Base-by-base conservation (phyloP, 2,888 invertebrate genomes). In the Cephus pulcher region DNA sequence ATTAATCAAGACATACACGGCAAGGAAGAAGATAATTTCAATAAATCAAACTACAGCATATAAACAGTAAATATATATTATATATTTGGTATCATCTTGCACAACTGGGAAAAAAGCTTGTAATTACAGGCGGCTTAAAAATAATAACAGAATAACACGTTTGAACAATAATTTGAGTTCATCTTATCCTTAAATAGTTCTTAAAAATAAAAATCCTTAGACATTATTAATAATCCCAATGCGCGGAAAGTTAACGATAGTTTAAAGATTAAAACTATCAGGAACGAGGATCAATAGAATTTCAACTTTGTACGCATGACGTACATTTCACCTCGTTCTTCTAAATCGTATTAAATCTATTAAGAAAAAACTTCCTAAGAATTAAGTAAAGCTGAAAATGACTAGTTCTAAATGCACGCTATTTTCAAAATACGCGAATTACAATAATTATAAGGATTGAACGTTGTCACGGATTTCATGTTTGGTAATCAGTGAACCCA, bases 371-470 rank as follows among this genome's bases (percentile, higher is more conserved):
- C 76, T 76, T n/a, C 34, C 70, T 68, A 75, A 78, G 37, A 75
- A 32, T 77, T 34, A 32, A 79, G 73, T 81, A 82, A 82, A 82
- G 80, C 82, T 80, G 77, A 74, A 76, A 56, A 78, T 83, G 83
- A 83, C 83, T 83, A 83, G 83, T 81, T 77, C 83, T 82, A 83
- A 71, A 71, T 71, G 15, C 71, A 71, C 71, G 23, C 33, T 71
- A 71, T 32, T 23, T 56, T 56, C 56, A 23, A 56, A 6, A 23
- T 56, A 56, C 23, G 15, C 56, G 4, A 9, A 56, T 56, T 56
- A 56, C 33, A 33, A 4, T 9, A 56, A 9, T 23, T 9, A 12
- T 32, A 71, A 71, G 71, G 34, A 33, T 32, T 32, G 4, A 32
- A 23, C 23, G 56, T 23, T 15, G 9, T 1, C 56, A 23, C 23